Evolutionary conservation across 2,113 vertebrate genomes (phyloP).

Genomic region (Toxostoma redivivum): DNA sequence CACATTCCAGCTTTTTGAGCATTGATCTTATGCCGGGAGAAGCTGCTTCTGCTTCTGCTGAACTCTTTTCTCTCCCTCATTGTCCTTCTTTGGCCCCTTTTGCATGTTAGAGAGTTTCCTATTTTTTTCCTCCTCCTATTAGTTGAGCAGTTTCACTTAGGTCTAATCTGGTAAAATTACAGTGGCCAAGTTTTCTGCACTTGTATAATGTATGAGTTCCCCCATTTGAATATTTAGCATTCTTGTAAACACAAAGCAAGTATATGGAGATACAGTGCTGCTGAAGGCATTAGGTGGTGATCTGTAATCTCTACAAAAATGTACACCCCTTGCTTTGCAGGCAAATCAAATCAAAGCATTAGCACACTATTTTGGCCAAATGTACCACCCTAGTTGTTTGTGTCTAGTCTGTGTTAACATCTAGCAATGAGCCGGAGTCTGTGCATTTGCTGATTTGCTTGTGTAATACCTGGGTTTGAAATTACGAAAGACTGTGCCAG

Average conservation of each 20-base stretch:
- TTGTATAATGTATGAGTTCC: neutral
- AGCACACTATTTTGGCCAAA: neutral
- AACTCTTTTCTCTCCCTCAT: neutral
- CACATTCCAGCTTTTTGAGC: neutral
- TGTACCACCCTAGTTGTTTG: neutral
- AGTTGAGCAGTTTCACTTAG: neutral
- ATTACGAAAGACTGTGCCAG: neutral
- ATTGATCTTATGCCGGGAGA: neutral
- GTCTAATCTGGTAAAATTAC: neutral
- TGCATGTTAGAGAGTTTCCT: neutral
- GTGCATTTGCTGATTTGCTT: constrained; percentile 21
- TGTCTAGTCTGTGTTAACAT: neutral
- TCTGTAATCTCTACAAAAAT: neutral
- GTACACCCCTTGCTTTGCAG: neutral
- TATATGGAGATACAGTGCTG: neutral
- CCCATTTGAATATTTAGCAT: neutral
- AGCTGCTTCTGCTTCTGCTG: neutral
- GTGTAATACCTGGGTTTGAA: constrained; percentile 39
- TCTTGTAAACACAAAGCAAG: neutral
- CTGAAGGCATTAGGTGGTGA: neutral
- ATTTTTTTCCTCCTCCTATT: neutral
- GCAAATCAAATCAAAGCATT: neutral
- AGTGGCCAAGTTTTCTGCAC: neutral
- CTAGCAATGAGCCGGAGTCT: neutral
- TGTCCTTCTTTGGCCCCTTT: neutral